Percentiles rank a stretch among this genome's conserved stretches.
Evolutionary conservation across 2,113 vertebrate genomes (phyloP).

Genomic region (Spheniscus mendiculus): DNA sequence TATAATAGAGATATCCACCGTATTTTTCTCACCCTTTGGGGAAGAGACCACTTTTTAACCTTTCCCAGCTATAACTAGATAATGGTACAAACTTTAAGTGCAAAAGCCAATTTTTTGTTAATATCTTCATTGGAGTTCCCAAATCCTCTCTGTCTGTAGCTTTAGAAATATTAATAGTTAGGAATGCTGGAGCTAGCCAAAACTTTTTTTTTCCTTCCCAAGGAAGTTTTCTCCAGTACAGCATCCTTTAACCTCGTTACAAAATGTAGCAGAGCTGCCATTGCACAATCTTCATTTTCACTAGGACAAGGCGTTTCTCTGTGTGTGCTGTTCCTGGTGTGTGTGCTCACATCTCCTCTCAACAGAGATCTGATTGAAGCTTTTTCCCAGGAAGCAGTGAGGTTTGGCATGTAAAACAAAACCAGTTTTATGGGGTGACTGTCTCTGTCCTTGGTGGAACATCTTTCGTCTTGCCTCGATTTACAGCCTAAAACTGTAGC

Average conservation of each 20-base stretch:
- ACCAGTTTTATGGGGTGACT: slow-evolving; percentile 17
- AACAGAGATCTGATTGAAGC: neutral
- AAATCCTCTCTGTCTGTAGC: neutral
- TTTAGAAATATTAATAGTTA: neutral
- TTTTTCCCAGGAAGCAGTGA: slow-evolving; percentile 24
- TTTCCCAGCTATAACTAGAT: neutral
- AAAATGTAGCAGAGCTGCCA: neutral
- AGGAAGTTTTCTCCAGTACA: neutral
- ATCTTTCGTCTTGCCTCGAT: neutral
- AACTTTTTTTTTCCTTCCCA: neutral
- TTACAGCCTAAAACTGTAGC: neutral
- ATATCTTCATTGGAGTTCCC: neutral
- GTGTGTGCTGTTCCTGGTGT: neutral
- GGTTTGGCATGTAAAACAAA: slow-evolving; percentile 28
- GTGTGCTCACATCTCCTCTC: neutral
- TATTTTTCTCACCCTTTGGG: neutral
- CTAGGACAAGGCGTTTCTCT: neutral
- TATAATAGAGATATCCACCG: neutral
- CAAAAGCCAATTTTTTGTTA: neutral
- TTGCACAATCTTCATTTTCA: neutral
- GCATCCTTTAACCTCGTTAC: neutral
- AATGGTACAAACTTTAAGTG: neutral
- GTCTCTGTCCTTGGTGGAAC: neutral
- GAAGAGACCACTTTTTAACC: neutral
- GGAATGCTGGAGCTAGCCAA: neutral